phyloP scores from a whole-genome alignment of 2,113 vertebrate genomes.

The Hydropotes inermis region DNA sequence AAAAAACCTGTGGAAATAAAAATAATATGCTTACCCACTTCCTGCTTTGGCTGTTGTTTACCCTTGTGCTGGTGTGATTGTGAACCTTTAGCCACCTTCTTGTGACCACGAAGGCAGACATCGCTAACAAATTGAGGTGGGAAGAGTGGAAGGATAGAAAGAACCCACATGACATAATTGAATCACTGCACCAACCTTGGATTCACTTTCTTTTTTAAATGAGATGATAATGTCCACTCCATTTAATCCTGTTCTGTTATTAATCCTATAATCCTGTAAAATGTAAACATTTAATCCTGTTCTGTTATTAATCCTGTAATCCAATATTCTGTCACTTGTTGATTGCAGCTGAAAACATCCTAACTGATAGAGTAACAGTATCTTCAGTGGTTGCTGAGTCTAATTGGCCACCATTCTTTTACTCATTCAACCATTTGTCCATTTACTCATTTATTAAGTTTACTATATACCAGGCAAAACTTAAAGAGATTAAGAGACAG shows the following conservation, averaged over 20 bases:
- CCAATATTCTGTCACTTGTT: neutral
- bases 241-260: neutral
- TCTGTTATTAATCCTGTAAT: neutral
- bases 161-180: neutral
- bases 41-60: neutral
- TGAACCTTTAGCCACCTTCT: neutral
- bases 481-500: neutral
- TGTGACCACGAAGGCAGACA: neutral
- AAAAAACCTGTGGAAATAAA: neutral
- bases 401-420: neutral
- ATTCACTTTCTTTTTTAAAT: neutral
- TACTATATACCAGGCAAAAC: neutral
- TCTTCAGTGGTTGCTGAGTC: neutral
- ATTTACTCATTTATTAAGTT: slow-evolving; percentile 2
- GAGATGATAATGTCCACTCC: neutral
- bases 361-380: neutral
- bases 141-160: neutral
- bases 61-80: neutral
- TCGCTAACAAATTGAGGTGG: neutral
- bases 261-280: too few relatives aligned
- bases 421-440: neutral
- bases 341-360: neutral
- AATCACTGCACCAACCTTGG: neutral
- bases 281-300: neutral
- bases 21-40: neutral